Evolutionary conservation across 2,113 vertebrate species (phyloP).

Genomic region (Sinocyclocheilus anshuiensis): DNA sequence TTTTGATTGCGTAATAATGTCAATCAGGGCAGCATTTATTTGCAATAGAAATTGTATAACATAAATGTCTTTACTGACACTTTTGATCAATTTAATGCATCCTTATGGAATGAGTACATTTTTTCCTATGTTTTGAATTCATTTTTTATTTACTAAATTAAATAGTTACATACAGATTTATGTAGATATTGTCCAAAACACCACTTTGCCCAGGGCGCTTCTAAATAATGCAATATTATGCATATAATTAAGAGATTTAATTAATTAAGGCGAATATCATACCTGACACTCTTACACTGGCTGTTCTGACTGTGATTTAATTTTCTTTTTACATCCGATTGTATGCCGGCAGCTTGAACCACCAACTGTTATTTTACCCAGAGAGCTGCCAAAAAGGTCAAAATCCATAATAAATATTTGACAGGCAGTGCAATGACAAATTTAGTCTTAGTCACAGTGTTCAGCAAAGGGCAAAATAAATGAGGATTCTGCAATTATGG

Average conservation of each 20-base stretch:
- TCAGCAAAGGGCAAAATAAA: background rate
- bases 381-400: constrained; percentile 11
- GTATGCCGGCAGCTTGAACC: background rate
- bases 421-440: background rate
- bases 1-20: too few species aligned
- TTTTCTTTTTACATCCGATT: background rate
- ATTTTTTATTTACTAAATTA: background rate
- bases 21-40: too few species aligned
- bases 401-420: constrained; percentile 18
- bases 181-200: background rate
- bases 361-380: constrained; percentile 25
- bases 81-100: background rate
- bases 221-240: background rate
- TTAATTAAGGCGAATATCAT: background rate
- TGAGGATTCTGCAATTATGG: background rate
- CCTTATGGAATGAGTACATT: background rate
- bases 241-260: background rate
- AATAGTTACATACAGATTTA: background rate
- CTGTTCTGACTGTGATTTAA: background rate
- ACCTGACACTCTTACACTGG: background rate
- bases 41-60: background rate
- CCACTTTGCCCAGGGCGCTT: background rate
- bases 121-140: background rate
- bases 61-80: background rate
- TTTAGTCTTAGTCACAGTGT: background rate